phyloP scores from a whole-genome alignment of 2,797 vertebrate genomes.

The Pempheris klunzingeri region DNA sequence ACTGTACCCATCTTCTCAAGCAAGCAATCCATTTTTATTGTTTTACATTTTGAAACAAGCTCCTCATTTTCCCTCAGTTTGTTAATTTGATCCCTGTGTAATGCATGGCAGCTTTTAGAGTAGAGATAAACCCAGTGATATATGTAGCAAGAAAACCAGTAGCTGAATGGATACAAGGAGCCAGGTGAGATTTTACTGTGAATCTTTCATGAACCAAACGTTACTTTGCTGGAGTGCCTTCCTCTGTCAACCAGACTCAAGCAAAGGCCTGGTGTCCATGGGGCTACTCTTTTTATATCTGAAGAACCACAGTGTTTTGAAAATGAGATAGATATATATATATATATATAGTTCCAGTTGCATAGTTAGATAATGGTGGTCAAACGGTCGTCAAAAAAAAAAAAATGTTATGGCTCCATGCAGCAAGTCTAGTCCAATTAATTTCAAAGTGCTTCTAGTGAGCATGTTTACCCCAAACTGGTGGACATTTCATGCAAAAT shows the following conservation, averaged over 20 bases:
- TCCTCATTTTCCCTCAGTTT: slow-evolving; percentile 5
- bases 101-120: slow-evolving; percentile 33
- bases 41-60: slow-evolving; percentile 13
- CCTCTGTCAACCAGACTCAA: slow-evolving; percentile 53
- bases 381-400: neutral
- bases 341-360: too few species aligned
- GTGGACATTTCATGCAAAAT: neutral
- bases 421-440: neutral
- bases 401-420: neutral
- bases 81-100: slow-evolving; percentile 8
- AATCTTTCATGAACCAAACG: slow-evolving; percentile 67
- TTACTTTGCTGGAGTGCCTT: slow-evolving; percentile 78
- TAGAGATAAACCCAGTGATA: slow-evolving; percentile 38
- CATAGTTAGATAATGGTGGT: neutral
- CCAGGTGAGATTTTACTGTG: slow-evolving; percentile 56
- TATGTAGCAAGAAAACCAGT: slow-evolving; percentile 60
- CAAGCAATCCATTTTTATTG: neutral
- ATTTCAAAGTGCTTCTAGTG: neutral
- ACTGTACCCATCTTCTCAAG: neutral
- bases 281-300: slow-evolving; percentile 21
- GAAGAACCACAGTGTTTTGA: slow-evolving; percentile 4
- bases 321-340: too few species aligned
- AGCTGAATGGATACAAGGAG: slow-evolving; percentile 32
- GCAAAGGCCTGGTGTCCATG: neutral
- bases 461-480: neutral